Percentiles rank a stretch among this genome's conserved stretches.
Evolutionary conservation across 2,888 invertebrate genomes (phyloP).

Genomic region (Drosophila rellima): DNA sequence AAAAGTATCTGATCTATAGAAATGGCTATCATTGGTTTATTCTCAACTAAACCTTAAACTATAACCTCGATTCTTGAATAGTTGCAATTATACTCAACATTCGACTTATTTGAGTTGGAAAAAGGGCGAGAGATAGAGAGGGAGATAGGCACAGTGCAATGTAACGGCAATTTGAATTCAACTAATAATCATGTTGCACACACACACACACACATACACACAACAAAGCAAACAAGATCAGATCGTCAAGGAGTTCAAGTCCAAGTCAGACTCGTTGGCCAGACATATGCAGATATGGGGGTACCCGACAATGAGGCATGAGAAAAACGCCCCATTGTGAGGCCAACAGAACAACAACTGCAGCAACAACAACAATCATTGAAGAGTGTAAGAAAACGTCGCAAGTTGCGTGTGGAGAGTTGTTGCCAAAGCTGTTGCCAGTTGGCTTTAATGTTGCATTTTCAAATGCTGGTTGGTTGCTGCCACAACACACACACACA

Average conservation of each 20-base stretch:
- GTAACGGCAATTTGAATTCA: conserved; percentile 70
- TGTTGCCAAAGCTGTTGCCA: conserved; percentile 70
- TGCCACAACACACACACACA: conserved; percentile 55
- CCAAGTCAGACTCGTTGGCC: conserved; percentile 34
- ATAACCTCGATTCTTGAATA: not conserved
- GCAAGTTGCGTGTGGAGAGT: conserved; percentile 69
- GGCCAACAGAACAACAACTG: conserved; percentile 37
- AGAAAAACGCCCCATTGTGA: conserved; percentile 77
- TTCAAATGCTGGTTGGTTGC: conserved; percentile 78
- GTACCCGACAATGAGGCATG: conserved; percentile 61
- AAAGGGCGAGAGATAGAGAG: not conserved
- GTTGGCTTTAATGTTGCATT: conserved; percentile 79
- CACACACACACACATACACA: conserved; percentile 10
- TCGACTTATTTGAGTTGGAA: not conserved
- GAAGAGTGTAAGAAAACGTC: conserved; percentile 41
- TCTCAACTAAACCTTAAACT: conserved; percentile 1
- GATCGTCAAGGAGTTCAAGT: conserved; percentile 40
- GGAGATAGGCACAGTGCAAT: not conserved
- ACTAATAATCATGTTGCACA: conserved; percentile 69
- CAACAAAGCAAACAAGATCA: conserved; percentile 27
- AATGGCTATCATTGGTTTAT: not conserved
- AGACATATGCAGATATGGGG: conserved; percentile 68
- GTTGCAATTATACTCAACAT: not conserved
- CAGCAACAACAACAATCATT: conserved; percentile 33
- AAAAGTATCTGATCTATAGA: not conserved